A percentile compares a stretch with the other conserved stretches of the same genome.
Evolutionary conservation across 2,113 vertebrate species (phyloP).

Genomic region (Lophotis ruficrista): DNA sequence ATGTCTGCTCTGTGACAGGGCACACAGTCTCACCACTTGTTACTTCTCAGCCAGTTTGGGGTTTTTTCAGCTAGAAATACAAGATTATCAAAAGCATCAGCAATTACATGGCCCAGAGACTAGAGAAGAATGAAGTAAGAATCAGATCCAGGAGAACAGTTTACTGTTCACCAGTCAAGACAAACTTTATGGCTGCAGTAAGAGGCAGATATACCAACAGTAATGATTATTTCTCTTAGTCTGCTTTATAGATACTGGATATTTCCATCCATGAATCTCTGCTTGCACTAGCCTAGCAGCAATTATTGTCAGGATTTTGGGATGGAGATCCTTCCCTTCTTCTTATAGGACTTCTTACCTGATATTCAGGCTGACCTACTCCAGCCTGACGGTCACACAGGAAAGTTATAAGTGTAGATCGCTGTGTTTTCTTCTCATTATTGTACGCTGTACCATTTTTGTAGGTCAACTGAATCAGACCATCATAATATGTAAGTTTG

Average conservation of each 20-base stretch:
- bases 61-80: not conserved
- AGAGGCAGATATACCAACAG: not conserved
- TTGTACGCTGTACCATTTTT: constrained; percentile 87
- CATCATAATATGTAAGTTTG: constrained; percentile 90
- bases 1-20: not conserved
- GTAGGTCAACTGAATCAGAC: constrained; percentile 90
- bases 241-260: not conserved
- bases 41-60: not conserved
- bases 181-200: not conserved
- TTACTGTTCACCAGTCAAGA: not conserved
- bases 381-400: constrained; percentile 87
- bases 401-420: constrained; percentile 90
- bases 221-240: not conserved
- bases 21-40: not conserved
- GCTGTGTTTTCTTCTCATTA: constrained; percentile 75
- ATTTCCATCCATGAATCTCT: not conserved
- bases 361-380: constrained; percentile 86
- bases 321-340: not conserved
- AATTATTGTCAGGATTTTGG: not conserved
- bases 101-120: not conserved
- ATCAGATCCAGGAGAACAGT: not conserved
- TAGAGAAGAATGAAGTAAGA: not conserved
- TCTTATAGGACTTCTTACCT: constrained; percentile 73
- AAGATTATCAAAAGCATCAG: not conserved
- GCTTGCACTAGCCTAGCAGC: not conserved